Percentiles rank a stretch among this genome's conserved stretches.
These are phyloP conservation scores for Amblyopsis hoosieri DNA, from an alignment of 2,797 vertebrate genomes.

Conservation along the genomic window DNA sequence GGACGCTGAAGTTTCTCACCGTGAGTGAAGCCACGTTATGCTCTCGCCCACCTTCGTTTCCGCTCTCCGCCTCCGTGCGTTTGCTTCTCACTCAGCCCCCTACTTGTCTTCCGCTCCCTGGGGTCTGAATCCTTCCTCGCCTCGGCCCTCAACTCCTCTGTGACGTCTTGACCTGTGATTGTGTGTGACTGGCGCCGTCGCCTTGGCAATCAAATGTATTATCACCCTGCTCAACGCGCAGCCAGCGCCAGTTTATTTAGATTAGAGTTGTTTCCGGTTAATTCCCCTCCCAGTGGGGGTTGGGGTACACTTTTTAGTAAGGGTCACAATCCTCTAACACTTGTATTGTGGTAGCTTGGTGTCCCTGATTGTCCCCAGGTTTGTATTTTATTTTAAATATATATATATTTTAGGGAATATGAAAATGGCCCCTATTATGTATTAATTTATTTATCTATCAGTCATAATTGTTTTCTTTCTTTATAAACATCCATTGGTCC, in stretches of 20 bases:
- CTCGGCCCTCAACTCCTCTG: slow-evolving; percentile 6
- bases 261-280: slow-evolving; percentile 36
- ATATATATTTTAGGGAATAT: too few species aligned
- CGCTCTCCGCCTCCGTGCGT: not conserved
- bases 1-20: too few species aligned
- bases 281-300: slow-evolving; percentile 23
- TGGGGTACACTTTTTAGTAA: not conserved
- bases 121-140: not conserved
- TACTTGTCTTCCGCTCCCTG: not conserved
- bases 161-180: slow-evolving; percentile 44
- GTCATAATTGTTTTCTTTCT: too few species aligned
- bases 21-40: too few species aligned
- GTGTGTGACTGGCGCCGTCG: slow-evolving; percentile 46
- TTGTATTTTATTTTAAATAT: too few species aligned
- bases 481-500: too few species aligned
- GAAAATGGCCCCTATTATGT: too few species aligned
- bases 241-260: slow-evolving; percentile 45
- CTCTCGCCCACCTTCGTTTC: not conserved
- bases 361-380: too few species aligned
- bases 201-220: slow-evolving; percentile 59
- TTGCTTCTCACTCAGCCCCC: too few species aligned
- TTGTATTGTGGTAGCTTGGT: too few species aligned
- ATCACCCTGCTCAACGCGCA: slow-evolving; percentile 37
- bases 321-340: too few species aligned
- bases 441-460: too few species aligned